Evolutionary conservation across 2,113 vertebrate species (phyloP), one percentile per base, ranked within the genome.

Genomic region (Nannospalax galili): DNA sequence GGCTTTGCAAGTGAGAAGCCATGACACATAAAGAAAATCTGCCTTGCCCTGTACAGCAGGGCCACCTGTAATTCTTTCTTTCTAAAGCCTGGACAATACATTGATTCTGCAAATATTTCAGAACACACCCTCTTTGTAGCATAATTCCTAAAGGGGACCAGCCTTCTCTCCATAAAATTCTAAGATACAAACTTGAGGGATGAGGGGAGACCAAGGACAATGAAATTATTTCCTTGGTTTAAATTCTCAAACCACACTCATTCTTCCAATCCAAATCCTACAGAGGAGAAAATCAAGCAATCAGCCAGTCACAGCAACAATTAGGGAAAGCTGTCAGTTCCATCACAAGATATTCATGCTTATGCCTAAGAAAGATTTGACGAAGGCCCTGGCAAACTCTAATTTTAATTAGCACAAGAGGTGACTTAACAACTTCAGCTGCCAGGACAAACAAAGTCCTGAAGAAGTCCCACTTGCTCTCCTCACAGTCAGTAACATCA

Each of bases 331-430:
- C 48, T 80, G 65, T 93, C 84, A 32, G 60, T 69, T 45, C 45
- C 40, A 64, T 78, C 84, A 48, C 67, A 78, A 81, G 80, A n/a
- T 80, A 88, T 10, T 78, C 74, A 52, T n/a, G 56, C 70, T 58
- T 79, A 73, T 97, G 73, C 64, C 56, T 73, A 80, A 52, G 60
- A 80, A 95, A 96, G 85, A 65, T 26, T n/a, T 94, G 80, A 85
- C 92, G 96, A 88, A 95, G 56, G 62, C 77, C 91, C 69, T 85
- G 10, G 64, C 28, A 96, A 87, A 95, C 62, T 77, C 88, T 88
- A 84, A 87, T 94, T 97, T 96, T 97, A 95, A 97, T 97, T 96
- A 93, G 89, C 91, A 65, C 77, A 73, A 92, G 77, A 73, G 96
- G 58, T 93, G 73, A 96, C 90, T 96, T 96, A 93, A 93, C 97